Evolutionary conservation across 2,888 invertebrate genomes (phyloP).

Genomic region (Oxytorus armatus): DNA sequence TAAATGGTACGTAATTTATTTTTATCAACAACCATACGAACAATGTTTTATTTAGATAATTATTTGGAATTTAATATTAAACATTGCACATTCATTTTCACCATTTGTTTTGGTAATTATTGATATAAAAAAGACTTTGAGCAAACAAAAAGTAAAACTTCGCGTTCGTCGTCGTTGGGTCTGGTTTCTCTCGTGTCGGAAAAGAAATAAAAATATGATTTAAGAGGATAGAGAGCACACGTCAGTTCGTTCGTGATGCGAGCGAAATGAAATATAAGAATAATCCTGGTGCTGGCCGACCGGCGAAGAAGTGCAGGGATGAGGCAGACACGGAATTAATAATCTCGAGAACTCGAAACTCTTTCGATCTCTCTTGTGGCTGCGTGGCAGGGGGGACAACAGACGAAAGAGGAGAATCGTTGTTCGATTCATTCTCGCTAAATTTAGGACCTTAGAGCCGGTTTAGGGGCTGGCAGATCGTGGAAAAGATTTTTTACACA

Average conservation of each 20-base stretch:
- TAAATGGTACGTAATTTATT: too few species aligned
- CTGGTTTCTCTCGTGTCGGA: not conserved
- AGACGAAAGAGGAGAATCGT: conserved; percentile 1
- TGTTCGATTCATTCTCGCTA: conserved; percentile 71
- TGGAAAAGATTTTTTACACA: not conserved
- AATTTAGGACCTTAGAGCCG: conserved; percentile 74
- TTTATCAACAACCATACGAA: too few species aligned
- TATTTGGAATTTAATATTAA: too few species aligned
- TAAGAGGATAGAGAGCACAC: conserved; percentile 41
- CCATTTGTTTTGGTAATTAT: not conserved
- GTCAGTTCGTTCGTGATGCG: conserved; percentile 46
- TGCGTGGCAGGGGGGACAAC: not conserved
- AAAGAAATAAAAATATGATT: conserved; percentile 38
- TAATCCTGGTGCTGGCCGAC: conserved; percentile 22
- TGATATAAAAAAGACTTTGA: not conserved
- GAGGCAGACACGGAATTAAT: conserved; percentile 32
- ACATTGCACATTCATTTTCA: too few species aligned
- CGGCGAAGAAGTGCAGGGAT: conserved; percentile 15
- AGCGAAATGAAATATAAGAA: conserved; percentile 38
- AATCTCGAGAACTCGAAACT: conserved; percentile 46
- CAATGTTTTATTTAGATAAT: too few species aligned
- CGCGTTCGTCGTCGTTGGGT: conserved; percentile 1
- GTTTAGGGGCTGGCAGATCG: conserved; percentile 63
- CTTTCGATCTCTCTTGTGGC: too few species aligned
- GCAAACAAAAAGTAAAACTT: not conserved